Evolutionary conservation across 2,888 invertebrate species (phyloP), one percentile per base, ranked within the genome.

Genomic region (Coenonympha glycerion): DNA sequence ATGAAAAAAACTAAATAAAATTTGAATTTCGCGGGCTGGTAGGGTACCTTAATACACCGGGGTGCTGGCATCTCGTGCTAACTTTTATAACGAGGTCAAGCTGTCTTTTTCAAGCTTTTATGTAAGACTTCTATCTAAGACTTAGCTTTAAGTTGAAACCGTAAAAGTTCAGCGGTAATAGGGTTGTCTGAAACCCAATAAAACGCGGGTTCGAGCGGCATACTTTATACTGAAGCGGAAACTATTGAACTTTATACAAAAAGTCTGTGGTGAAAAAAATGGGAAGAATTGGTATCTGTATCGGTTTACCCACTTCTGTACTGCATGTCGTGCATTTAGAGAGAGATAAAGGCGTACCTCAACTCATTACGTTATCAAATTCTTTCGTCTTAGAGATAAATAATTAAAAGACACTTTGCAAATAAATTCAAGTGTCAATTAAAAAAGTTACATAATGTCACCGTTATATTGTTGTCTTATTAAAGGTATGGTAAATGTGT

Each of bases 71-170:
- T 47, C 50, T 47, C 39, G 21, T 47, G 50, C 42, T 53, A 49
- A 49, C 39, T 47, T 50, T 36, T 54, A 30, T 51, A 54, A 54
- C 44, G 40, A 47, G 54, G 54, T 54, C 54, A 54, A 54, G 54
- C 21, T 51, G 54, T 54, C 44, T 51, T 47, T 54, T 54, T 50
- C 51, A 40, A 34, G 54, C 51, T 54, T 53, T 54, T 50, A 51
- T 48, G 24, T 54, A 44, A 50, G 50, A 33, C 47, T 39, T 33
- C 39, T 50, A 45, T 33, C 39, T 50, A 48, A 54, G 47, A 47
- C 53, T 26, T 39, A 50, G 50, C 39, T 54, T 47, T 40, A 47
- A 47, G 33, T 50, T 39, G 31, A 39, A 22, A 24, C 13, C 39
- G 22, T 24, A 24, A 39, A 39, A 39, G 39, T 39, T 39, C 39